phyloP scores from a whole-genome alignment of 2,113 vertebrate genomes.

The Ibidorhyncha struthersii region DNA sequence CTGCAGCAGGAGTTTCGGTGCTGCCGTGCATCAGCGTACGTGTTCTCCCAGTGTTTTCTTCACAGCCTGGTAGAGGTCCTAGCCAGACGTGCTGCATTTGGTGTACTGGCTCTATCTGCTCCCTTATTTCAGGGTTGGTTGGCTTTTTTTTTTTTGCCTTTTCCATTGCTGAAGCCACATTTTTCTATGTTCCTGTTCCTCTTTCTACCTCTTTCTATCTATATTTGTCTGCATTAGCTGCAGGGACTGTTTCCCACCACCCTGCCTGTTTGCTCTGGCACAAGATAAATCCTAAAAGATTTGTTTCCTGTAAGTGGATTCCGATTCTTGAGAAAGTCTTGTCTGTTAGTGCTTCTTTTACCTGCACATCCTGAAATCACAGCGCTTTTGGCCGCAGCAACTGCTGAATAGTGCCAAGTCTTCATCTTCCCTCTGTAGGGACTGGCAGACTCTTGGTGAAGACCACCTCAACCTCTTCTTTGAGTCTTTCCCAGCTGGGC shows the following conservation, averaged over 20 bases:
- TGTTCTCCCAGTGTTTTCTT: background rate
- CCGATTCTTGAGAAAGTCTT: background rate
- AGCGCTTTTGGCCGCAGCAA: fast-evolving
- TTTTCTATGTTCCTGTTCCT: background rate
- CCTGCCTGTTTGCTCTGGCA: background rate
- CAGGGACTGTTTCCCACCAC: background rate
- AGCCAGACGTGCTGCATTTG: background rate
- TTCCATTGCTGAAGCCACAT: background rate
- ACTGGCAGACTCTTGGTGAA: background rate
- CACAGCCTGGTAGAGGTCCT: background rate
- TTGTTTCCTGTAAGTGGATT: background rate
- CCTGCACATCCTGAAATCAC: background rate
- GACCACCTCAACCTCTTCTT: background rate
- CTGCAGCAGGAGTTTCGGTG: background rate
- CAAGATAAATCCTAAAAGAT: background rate
- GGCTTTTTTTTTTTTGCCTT: background rate
- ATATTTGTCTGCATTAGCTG: background rate
- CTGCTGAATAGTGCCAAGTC: background rate
- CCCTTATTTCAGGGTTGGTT: background rate
- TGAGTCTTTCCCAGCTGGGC: background rate
- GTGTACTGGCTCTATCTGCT: background rate
- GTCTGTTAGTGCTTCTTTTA: background rate
- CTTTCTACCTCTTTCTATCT: background rate
- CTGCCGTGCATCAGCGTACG: background rate
- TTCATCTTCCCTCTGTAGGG: background rate